Percentiles rank a stretch among this genome's conserved stretches.
phyloP scores from a whole-genome alignment of 2,797 vertebrate species.

The Lutjanus campechanus region DNA sequence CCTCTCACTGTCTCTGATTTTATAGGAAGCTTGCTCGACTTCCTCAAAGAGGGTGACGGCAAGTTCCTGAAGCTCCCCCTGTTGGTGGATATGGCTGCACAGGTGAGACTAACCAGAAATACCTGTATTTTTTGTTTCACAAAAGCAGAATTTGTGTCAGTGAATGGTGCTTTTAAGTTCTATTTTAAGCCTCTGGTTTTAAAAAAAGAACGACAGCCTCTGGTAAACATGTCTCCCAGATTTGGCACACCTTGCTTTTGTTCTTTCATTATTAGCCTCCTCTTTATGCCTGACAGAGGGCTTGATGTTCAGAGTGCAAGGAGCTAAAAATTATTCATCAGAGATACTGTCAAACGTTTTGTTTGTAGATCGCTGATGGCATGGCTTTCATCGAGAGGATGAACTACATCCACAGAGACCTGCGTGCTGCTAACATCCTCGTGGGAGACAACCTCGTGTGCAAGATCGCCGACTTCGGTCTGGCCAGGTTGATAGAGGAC shows the following conservation, averaged over 20 bases:
- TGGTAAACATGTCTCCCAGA: slow-evolving; percentile 32
- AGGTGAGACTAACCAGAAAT: slow-evolving; percentile 83
- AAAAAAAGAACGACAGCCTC: slow-evolving; percentile 29
- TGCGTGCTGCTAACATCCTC: slow-evolving; percentile 96
- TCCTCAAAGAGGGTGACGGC: slow-evolving; percentile 96
- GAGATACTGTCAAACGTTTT: slow-evolving; percentile 33
- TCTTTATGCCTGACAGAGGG: slow-evolving; percentile 9
- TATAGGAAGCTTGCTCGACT: slow-evolving; percentile 94
- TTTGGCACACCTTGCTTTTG: slow-evolving; percentile 37
- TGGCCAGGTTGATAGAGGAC: slow-evolving; percentile 98
- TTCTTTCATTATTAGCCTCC: slow-evolving; percentile 25
- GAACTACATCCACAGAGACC: slow-evolving; percentile 99
- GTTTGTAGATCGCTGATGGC: slow-evolving; percentile 92
- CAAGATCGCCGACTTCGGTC: slow-evolving; percentile 97
- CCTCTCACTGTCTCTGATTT: slow-evolving; percentile 32
- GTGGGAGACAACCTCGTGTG: slow-evolving; percentile 96
- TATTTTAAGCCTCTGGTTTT: slow-evolving; percentile 61
- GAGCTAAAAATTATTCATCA: slow-evolving; percentile 45
- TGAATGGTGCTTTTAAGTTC: slow-evolving; percentile 16
- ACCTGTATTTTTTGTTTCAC: background rate
- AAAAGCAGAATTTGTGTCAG: slow-evolving; percentile 11
- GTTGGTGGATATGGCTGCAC: slow-evolving; percentile 97
- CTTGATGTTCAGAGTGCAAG: slow-evolving; percentile 23
- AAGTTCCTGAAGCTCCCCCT: slow-evolving; percentile 95
- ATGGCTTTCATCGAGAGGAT: slow-evolving; percentile 99